Evolutionary conservation across 23 tunicate genomes (phyloP).

Genomic region (Oikopleura dioica): DNA sequence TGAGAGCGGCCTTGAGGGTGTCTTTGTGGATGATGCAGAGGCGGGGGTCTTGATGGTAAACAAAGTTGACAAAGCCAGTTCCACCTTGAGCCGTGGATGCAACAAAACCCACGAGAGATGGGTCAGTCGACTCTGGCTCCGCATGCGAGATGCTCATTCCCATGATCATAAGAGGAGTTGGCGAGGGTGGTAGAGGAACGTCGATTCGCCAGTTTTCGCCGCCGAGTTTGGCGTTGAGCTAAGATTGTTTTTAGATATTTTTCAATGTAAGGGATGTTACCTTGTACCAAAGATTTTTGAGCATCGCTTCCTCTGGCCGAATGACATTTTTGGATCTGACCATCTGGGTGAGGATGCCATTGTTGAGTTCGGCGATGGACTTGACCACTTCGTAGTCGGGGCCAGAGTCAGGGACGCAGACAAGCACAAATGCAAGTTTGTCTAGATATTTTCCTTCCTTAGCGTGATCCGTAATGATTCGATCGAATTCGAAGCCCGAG

Average conservation of each 20-base stretch:
- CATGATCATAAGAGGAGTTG: not conserved
- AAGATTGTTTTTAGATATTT: too few species aligned
- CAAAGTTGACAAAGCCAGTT: not conserved
- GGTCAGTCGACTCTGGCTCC: not conserved
- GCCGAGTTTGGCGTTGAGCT: conserved; percentile 1
- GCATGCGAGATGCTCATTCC: not conserved
- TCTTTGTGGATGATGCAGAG: not conserved
- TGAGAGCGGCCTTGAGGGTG: not conserved
- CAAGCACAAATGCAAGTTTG: not conserved
- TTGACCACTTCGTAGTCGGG: not conserved
- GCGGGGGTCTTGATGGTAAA: not conserved
- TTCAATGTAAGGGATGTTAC: too few species aligned
- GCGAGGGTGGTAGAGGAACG: not conserved
- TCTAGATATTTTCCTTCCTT: not conserved
- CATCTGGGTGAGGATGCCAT: not conserved
- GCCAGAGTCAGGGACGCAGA: not conserved
- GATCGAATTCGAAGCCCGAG: not conserved
- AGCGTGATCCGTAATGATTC: not conserved
- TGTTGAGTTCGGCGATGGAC: not conserved
- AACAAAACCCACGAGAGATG: not conserved
- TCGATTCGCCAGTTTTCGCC: not conserved
- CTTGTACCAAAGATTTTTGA: not conserved
- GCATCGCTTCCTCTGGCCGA: not conserved
- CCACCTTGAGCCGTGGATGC: not conserved
- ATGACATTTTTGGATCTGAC: not conserved